Conservation (phyloP, 2,113 vertebrate genomes). For the Sigmodon hispidus region DNA sequence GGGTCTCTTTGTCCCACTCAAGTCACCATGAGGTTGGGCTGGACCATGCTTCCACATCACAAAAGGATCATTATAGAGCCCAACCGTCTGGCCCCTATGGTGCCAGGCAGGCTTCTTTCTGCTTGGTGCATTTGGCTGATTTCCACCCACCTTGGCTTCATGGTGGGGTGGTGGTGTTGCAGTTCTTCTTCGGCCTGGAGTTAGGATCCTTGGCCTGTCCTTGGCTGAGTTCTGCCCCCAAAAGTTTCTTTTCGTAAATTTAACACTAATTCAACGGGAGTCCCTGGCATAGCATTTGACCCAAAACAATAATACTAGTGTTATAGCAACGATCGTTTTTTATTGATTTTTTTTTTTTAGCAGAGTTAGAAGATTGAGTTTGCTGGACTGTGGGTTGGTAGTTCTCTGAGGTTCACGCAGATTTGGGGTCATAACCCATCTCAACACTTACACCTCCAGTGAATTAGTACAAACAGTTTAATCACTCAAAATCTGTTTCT, state of each 20-base stretch:
- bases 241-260: neutral
- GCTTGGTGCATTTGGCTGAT: neutral
- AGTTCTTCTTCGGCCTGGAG: too few relatives aligned
- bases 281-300: neutral
- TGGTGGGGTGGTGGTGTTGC: too few relatives aligned
- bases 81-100: neutral
- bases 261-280: neutral
- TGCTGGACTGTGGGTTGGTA: neutral
- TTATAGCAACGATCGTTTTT: neutral
- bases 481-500: neutral
- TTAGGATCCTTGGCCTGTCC: too few relatives aligned
- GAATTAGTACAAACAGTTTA: neutral
- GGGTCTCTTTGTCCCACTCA: neutral
- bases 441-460: neutral
- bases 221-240: neutral
- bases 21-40: neutral
- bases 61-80: neutral
- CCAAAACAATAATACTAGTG: constrained; percentile 8
- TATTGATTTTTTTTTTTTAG: constrained; percentile 39
- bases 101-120: neutral
- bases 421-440: neutral
- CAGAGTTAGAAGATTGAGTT: constrained; percentile 10
- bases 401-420: neutral
- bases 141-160: too few relatives aligned
- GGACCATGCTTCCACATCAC: neutral